Evolutionary conservation across 1,140 invertebrate genomes (phyloP), one percentile per base, ranked within the genome.

Genomic region (Lucilia sericata): DNA sequence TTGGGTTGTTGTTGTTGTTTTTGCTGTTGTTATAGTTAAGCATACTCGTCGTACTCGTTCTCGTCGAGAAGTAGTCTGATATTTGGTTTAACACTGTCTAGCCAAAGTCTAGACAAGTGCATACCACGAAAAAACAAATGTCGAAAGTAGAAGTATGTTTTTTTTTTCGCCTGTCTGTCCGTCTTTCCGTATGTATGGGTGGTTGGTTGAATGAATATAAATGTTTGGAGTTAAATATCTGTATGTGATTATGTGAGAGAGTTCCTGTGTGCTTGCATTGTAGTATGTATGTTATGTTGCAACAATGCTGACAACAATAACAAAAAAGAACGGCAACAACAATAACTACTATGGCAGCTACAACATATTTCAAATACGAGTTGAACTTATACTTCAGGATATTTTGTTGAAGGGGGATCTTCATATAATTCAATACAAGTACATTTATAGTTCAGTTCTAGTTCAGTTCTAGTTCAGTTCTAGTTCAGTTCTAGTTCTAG

Each of bases 51-150:
- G 34, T 36, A 25, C 17, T 78, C 42, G 36, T 42, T 42, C 30
- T 78, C 75, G 42, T 80, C n/a, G 76, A 80, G 76, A 80, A 42
- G 17, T 49, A 42, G n/a, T 21, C 42, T 80, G 42, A 80, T 80
- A 80, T 80, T 80, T 80, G 76, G 76, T 80, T 80, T 80, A 80
- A 80, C 76, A 80, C 76, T 80, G 76, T 80, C 76, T 80, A 80
- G 76, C 76, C 76, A 80, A 80, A 80, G 76, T 80, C 76, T 80
- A 80, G 76, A 80, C 76, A 80, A 80, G 76, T 80, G 76, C 76
- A 80, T 80, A 80, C 76, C 76, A 80, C 76, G 76, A 80, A 80
- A 30, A 60, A 80, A 80, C 76, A 80, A 80, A 80, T 80, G 42
- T 80, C 76, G 76, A 80, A 80, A 80, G 76, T 80, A 70, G 19